Percentiles rank a stretch among this genome's conserved stretches.
phyloP scores from a whole-genome alignment of 2,888 invertebrate genomes.

The Hetaerina titia region DNA sequence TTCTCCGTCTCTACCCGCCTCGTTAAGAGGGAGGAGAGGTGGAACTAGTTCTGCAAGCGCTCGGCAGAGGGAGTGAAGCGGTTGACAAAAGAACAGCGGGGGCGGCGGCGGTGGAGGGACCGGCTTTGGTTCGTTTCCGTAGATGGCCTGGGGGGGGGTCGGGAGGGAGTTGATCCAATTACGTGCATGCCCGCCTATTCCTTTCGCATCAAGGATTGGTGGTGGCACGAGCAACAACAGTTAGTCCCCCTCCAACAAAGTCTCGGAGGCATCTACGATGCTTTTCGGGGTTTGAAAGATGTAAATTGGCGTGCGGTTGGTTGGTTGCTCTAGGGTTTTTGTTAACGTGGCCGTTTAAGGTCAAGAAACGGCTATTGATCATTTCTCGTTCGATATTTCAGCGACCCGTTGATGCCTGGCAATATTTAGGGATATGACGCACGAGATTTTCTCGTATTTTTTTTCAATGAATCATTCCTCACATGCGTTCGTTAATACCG shows the following conservation, averaged over 20 bases:
- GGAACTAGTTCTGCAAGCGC: not conserved
- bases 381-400: not conserved
- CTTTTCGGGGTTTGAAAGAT: too few relatives aligned
- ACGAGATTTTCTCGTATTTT: not conserved
- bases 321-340: not conserved
- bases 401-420: not conserved
- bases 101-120: not conserved
- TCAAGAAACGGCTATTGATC: not conserved
- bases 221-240: not conserved
- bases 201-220: not conserved
- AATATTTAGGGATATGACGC: not conserved
- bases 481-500: not conserved
- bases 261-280: too few relatives aligned
- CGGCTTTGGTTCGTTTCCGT: not conserved
- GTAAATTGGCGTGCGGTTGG: not conserved
- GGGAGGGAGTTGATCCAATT: not conserved
- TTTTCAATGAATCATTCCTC: not conserved
- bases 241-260: too few relatives aligned
- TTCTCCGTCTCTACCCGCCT: not conserved
- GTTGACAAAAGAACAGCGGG: not conserved
- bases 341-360: not conserved
- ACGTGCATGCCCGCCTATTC: not conserved
- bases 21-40: not conserved
- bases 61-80: not conserved
- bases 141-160: not conserved